These are phyloP conservation scores for Sebastes miniatus DNA, from an alignment of 2,797 vertebrate genomes.

Conservation along the genomic window DNA sequence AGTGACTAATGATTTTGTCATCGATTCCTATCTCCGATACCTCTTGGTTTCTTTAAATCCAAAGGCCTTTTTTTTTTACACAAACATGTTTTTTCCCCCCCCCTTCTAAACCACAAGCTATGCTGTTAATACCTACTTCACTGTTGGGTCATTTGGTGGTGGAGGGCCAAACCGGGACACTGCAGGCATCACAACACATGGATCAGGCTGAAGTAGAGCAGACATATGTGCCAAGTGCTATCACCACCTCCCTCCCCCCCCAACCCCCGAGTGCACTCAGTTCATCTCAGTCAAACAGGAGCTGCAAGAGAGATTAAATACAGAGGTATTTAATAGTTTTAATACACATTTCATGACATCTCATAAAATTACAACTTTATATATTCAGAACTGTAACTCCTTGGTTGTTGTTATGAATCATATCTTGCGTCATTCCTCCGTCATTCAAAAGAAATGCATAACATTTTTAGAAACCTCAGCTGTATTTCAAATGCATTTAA, in stretches of 20 bases:
- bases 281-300: slow-evolving; percentile 46
- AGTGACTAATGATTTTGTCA: not conserved
- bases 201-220: slow-evolving; percentile 68
- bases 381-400: not conserved
- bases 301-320: slow-evolving; percentile 14
- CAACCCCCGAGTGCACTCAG: slow-evolving; percentile 46
- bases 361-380: not conserved
- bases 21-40: not conserved
- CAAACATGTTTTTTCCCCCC: not conserved
- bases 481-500: not conserved
- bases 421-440: not conserved
- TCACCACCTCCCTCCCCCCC: not conserved
- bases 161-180: slow-evolving; percentile 62
- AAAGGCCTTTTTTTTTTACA: not conserved
- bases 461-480: not conserved
- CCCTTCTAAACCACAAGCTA: slow-evolving; percentile 38
- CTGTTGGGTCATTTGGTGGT: slow-evolving; percentile 53
- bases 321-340: slow-evolving; percentile 8
- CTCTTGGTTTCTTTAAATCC: not conserved
- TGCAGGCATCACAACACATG: slow-evolving; percentile 63
- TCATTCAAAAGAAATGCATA: not conserved
- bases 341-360: not conserved
- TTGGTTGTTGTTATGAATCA: not conserved
- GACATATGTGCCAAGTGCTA: slow-evolving; percentile 49
- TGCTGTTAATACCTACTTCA: slow-evolving; percentile 46